phyloP scores from a whole-genome alignment of 1,140 invertebrate species.

The Brachystomella parvula region DNA sequence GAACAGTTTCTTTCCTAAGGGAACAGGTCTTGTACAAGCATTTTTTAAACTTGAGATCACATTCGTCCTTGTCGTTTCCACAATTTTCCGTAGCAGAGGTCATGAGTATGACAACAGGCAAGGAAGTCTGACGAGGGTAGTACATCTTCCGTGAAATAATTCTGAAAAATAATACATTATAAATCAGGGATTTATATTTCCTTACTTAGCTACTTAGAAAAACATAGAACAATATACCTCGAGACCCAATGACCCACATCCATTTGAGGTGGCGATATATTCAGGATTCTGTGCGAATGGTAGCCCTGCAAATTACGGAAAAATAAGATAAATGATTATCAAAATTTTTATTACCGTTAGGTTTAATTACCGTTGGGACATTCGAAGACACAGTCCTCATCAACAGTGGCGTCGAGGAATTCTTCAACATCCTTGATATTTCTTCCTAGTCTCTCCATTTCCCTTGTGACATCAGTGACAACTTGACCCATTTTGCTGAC shows the following conservation, averaged over 20 bases:
- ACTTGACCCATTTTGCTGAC: conserved; percentile 28
- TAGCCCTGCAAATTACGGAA: conserved; percentile 46
- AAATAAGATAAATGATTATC: neutral
- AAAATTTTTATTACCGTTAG: conserved; percentile 4
- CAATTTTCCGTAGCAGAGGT: conserved; percentile 86
- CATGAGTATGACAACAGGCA: conserved; percentile 74
- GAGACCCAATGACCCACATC: conserved; percentile 65
- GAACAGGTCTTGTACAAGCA: conserved; percentile 76
- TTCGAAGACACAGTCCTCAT: conserved; percentile 67
- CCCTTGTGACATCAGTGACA: conserved; percentile 24
- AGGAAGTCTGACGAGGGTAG: conserved; percentile 68
- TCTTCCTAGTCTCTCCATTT: conserved; percentile 48
- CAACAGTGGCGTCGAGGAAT: conserved; percentile 71
- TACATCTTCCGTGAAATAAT: conserved; percentile 63
- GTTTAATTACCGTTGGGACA: conserved; percentile 58
- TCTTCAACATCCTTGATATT: conserved; percentile 69
- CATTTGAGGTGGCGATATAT: conserved; percentile 64
- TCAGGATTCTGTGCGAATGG: conserved; percentile 59
- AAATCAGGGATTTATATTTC: too few species aligned
- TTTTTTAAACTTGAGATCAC: conserved; percentile 74
- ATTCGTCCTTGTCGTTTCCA: conserved; percentile 71
- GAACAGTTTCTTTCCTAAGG: conserved; percentile 32
- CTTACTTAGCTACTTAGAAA: too few species aligned
- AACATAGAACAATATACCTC: conserved; percentile 39
- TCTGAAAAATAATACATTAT: conserved; percentile 31